phyloP scores from a whole-genome alignment of 2,888 invertebrate genomes.

The Stomorhina lunata region DNA sequence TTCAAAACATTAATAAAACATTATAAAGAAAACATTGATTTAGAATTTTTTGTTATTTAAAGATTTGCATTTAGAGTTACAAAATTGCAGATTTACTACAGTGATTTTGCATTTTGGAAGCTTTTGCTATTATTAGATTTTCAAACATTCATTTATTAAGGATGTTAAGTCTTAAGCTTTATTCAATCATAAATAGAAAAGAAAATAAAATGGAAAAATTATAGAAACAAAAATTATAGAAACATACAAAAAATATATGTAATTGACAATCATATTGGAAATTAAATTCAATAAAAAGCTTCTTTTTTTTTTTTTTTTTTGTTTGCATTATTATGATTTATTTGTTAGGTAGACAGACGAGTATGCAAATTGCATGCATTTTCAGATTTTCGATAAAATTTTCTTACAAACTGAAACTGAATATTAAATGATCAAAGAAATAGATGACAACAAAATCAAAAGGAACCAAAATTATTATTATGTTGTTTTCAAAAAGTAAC shows the following conservation, averaged over 20 bases:
- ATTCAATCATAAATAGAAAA: conserved; percentile 29
- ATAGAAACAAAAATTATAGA: conserved; percentile 12
- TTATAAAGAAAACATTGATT: conserved; percentile 50
- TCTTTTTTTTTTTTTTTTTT: conserved; percentile 7
- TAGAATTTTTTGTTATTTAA: conserved; percentile 13
- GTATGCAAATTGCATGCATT: conserved; percentile 58
- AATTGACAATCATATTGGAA: conserved; percentile 38
- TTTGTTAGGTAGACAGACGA: neutral
- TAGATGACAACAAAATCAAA: conserved; percentile 41
- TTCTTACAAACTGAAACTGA: conserved; percentile 13
- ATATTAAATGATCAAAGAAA: conserved; percentile 16
- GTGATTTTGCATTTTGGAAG: conserved; percentile 44
- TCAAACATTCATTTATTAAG: conserved; percentile 27
- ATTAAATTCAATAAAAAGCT: conserved; percentile 36
- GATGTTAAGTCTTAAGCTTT: conserved; percentile 29
- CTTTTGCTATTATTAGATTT: conserved; percentile 33
- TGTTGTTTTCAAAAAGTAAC: conserved; percentile 27
- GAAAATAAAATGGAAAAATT: neutral
- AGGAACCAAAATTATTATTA: no score
- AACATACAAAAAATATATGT: neutral
- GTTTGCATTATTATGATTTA: no score
- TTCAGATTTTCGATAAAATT: conserved; percentile 5
- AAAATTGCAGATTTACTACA: conserved; percentile 48
- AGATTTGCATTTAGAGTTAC: conserved; percentile 12
- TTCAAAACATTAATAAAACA: conserved; percentile 47